Evolutionary conservation across 2,888 invertebrate genomes (phyloP).

Genomic region (Spodoptera exigua): DNA sequence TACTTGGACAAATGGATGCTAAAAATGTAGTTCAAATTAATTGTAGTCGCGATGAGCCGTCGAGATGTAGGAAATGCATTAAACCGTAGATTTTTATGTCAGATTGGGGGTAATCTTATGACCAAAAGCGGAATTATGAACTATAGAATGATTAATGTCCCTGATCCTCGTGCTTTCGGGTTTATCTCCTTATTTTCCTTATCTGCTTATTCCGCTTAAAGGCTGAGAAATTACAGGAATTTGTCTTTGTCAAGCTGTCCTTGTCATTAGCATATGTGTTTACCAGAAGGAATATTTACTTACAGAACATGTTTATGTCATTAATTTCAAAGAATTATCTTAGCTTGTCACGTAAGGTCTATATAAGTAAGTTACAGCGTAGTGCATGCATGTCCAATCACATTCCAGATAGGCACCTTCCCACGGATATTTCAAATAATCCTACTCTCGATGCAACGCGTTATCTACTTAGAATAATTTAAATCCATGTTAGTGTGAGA

Average conservation of each 20-base stretch:
- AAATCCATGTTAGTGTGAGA: no score
- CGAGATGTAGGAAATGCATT: conserved; percentile 54
- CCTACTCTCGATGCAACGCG: conserved; percentile 45
- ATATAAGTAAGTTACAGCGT: conserved; percentile 4
- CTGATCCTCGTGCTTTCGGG: neutral
- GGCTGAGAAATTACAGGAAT: neutral
- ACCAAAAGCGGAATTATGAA: conserved; percentile 6
- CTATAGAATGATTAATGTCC: conserved; percentile 10
- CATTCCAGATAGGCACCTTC: conserved; percentile 32
- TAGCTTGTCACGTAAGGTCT: neutral
- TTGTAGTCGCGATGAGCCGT: conserved; percentile 40
- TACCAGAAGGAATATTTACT: no score
- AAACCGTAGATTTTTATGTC: conserved; percentile 14
- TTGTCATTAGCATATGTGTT: no score
- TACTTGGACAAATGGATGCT: conserved; percentile 38
- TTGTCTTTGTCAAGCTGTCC: neutral
- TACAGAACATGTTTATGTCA: no score
- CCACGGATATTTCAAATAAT: conserved; percentile 41
- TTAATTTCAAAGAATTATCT: neutral
- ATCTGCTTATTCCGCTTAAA: conserved; percentile 1
- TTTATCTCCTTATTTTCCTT: conserved; percentile 21
- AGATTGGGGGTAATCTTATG: conserved; percentile 23
- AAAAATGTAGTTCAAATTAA: conserved; percentile 45
- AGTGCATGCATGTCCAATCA: conserved; percentile 6
- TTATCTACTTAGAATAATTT: conserved; percentile 41